These are phyloP conservation scores for Podarcis siculus DNA, from an alignment of 2,797 vertebrate genomes.

Conservation along the genomic window DNA sequence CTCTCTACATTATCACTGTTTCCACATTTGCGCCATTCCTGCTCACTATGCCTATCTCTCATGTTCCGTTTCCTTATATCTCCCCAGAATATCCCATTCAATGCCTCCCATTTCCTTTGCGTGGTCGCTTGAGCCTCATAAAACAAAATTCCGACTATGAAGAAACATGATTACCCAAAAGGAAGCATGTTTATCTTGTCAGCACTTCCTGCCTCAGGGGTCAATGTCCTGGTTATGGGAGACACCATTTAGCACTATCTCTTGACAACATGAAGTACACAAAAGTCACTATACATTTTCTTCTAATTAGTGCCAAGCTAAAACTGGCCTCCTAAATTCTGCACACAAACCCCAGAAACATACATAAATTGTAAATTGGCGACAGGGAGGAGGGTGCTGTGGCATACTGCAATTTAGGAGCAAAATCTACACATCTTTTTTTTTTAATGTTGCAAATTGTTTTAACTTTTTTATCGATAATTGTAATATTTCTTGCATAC, in stretches of 20 bases:
- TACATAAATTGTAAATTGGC: too few relatives aligned
- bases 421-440: too few relatives aligned
- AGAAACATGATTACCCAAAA: slow-evolving; percentile 10
- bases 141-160: not conserved
- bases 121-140: not conserved
- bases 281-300: not conserved
- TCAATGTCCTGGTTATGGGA: not conserved
- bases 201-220: not conserved
- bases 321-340: not conserved
- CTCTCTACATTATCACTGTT: not conserved
- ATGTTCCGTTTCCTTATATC: not conserved
- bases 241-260: not conserved
- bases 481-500: too few relatives aligned
- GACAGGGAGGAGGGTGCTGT: too few relatives aligned
- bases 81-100: not conserved
- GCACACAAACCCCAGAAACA: not conserved
- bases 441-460: too few relatives aligned
- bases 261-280: not conserved
- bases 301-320: not conserved
- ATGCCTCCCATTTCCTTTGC: slow-evolving; percentile 9
- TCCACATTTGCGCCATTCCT: not conserved
- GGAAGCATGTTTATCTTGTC: not conserved
- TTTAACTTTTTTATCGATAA: too few relatives aligned
- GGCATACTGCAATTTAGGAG: too few relatives aligned
- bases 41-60: not conserved